A percentile compares a stretch with the other conserved stretches of the same genome.
Evolutionary conservation across 2,113 vertebrate genomes (phyloP).

Genomic region (Castor canadensis): DNA sequence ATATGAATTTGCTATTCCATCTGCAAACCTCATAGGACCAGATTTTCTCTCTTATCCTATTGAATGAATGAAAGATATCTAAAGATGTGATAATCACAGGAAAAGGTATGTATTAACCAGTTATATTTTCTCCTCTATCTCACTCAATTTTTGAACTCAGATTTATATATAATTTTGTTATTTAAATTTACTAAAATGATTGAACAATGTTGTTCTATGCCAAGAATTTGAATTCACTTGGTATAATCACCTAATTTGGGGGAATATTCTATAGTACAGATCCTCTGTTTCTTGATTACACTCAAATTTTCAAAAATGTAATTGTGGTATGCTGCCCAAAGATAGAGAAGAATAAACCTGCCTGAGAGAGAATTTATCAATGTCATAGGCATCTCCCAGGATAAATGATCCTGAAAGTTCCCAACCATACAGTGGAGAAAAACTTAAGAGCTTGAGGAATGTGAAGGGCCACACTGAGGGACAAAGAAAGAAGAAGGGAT

Average conservation of each 20-base stretch:
- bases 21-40: background rate
- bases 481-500: background rate
- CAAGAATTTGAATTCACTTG: conserved; percentile 19
- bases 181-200: background rate
- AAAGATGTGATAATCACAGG: background rate
- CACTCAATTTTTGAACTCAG: background rate
- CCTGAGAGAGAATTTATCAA: background rate
- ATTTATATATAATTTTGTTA: background rate
- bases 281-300: background rate
- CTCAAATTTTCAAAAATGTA: background rate
- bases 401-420: background rate
- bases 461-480: background rate
- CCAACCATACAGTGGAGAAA: background rate
- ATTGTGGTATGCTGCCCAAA: background rate
- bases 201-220: background rate
- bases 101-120: background rate
- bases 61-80: background rate
- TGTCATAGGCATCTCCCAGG: background rate
- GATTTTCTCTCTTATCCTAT: background rate
- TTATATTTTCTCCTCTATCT: background rate
- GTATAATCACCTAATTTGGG: background rate
- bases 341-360: background rate
- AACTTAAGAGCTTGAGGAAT: background rate
- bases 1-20: background rate
- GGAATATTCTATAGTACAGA: background rate